These are phyloP conservation scores for Hemiscyllium ocellatum DNA, from an alignment of 2,113 vertebrate species.

Conservation along the genomic window DNA sequence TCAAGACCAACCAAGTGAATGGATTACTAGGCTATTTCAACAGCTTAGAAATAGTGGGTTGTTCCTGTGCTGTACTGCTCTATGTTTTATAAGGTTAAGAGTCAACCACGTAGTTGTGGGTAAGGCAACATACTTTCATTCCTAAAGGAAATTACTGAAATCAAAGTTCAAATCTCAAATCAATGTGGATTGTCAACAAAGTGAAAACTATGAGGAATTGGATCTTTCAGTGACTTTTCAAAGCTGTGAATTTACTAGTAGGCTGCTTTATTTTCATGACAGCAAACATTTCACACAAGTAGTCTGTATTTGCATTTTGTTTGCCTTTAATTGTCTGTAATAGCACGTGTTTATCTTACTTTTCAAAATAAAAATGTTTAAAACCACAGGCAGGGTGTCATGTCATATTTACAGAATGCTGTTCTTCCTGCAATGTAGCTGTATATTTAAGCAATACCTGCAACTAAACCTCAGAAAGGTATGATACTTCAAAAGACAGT, in stretches of 20 bases:
- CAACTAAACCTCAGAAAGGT: not conserved
- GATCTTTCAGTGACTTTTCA: not conserved
- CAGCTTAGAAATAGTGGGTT: no score
- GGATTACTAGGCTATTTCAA: no score
- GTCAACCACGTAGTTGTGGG: no score
- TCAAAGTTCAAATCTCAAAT: not conserved
- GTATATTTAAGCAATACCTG: not conserved
- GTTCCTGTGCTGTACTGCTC: no score
- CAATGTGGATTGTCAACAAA: not conserved
- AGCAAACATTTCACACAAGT: no score
- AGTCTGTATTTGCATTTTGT: not conserved
- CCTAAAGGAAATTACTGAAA: no score
- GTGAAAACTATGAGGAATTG: not conserved
- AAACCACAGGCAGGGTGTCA: not conserved
- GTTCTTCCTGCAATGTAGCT: not conserved
- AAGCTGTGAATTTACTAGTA: not conserved
- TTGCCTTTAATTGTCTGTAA: not conserved
- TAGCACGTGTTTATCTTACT: not conserved
- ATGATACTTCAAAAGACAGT: no score
- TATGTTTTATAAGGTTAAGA: no score
- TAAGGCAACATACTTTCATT: no score
- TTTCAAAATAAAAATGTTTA: not conserved
- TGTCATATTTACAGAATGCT: not conserved
- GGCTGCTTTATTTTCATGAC: no score
- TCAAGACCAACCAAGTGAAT: no score